Evolutionary conservation across 2,113 vertebrate species (phyloP).

Genomic region (Anhinga anhinga): DNA sequence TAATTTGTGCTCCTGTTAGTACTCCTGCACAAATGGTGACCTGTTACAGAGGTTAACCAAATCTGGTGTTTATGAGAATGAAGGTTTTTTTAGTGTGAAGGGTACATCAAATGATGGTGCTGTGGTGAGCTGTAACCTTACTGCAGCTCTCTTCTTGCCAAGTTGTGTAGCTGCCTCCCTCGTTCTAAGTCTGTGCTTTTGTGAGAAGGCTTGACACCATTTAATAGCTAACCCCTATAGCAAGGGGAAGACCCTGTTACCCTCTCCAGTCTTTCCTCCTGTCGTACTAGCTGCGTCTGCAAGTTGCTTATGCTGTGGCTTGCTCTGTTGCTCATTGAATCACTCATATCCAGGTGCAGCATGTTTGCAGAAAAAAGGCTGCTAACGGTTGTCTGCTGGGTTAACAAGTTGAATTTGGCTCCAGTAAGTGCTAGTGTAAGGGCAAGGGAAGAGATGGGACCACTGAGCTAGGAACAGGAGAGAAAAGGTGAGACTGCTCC

Average conservation of each 20-base stretch:
- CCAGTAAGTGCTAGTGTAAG: background rate
- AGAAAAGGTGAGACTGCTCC: background rate
- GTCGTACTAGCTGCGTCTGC: background rate
- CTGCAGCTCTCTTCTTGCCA: background rate
- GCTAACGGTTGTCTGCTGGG: background rate
- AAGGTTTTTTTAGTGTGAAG: background rate
- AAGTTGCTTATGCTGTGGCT: background rate
- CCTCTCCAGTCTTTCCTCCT: fast-evolving
- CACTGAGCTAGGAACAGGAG: background rate
- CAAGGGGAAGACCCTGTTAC: background rate
- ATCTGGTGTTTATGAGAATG: background rate
- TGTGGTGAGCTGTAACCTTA: background rate
- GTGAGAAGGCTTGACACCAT: background rate
- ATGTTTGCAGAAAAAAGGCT: background rate
- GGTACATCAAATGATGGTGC: background rate
- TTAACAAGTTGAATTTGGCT: background rate
- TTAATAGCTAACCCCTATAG: background rate
- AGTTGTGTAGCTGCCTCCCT: background rate
- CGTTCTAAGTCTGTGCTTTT: background rate
- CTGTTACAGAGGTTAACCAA: background rate
- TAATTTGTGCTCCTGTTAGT: background rate
- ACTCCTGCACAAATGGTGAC: background rate
- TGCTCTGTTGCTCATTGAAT: background rate
- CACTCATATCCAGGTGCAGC: background rate
- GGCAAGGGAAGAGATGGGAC: background rate